A percentile compares a stretch with the other conserved stretches of the same genome.
Conservation (phyloP, 2,888 invertebrate species). For the Pammene fasciana region DNA sequence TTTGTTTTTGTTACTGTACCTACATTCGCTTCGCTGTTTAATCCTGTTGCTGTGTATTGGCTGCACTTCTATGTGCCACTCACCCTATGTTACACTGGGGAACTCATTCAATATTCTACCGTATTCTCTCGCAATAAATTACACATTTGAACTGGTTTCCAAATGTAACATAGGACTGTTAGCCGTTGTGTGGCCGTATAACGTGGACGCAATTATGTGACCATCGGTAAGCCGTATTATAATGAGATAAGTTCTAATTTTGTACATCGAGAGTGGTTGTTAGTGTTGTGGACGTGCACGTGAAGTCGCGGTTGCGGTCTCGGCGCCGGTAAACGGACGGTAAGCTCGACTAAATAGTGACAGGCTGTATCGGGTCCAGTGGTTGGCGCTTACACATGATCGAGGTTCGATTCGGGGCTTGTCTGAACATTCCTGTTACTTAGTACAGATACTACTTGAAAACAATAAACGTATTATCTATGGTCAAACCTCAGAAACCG, state of each 20-base stretch:
- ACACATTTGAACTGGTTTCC: neutral
- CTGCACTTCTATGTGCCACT: neutral
- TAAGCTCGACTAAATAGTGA: constrained; percentile 76
- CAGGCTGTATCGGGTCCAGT: constrained; percentile 51
- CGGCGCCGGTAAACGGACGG: constrained; percentile 73
- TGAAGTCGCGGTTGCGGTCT: constrained; percentile 55
- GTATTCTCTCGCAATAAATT: neutral
- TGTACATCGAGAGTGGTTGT: neutral
- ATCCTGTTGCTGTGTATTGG: constrained; percentile 15
- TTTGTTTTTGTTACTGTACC: constrained; percentile 17
- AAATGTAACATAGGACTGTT: neutral
- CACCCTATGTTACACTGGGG: neutral
- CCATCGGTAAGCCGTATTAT: neutral
- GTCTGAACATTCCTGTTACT: neutral
- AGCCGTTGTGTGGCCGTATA: too few species aligned
- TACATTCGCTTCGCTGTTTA: constrained; percentile 5
- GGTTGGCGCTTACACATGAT: constrained; percentile 38
- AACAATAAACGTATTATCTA: too few species aligned
- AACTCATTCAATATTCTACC: neutral
- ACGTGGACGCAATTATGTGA: neutral
- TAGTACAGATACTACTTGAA: too few species aligned
- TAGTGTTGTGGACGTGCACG: constrained; percentile 25
- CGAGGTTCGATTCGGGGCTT: constrained; percentile 51
- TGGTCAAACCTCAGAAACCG: too few species aligned
- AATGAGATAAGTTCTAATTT: neutral